phyloP scores from a whole-genome alignment of 2,113 vertebrate genomes.

The Cygnus buccinator region DNA sequence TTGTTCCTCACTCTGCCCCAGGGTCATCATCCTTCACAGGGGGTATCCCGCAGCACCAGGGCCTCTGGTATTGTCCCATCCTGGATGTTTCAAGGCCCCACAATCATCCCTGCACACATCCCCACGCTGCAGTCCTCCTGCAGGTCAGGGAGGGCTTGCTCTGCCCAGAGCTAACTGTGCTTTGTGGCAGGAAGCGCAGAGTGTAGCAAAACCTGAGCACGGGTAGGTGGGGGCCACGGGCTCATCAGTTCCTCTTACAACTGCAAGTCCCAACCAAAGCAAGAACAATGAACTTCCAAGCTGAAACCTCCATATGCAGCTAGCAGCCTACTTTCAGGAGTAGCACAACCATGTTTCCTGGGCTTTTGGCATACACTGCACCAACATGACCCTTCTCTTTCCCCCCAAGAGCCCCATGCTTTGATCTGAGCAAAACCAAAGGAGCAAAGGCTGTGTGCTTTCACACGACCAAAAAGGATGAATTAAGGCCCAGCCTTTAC shows the following conservation, averaged over 20 bases:
- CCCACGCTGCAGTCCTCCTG: not conserved
- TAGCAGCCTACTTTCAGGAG: not conserved
- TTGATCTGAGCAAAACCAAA: not conserved
- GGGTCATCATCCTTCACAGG: not conserved
- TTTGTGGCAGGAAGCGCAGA: not conserved
- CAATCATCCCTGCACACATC: not conserved
- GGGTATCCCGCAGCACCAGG: not conserved
- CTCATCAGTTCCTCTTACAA: not conserved
- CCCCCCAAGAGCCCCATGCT: not conserved
- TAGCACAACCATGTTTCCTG: fast-evolving
- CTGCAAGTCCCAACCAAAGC: not conserved
- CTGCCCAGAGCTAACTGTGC: not conserved
- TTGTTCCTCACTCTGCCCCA: fast-evolving
- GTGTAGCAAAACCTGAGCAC: fast-evolving
- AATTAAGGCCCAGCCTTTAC: too few relatives aligned
- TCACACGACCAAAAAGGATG: not conserved
- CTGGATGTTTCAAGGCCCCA: not conserved
- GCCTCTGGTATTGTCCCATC: not conserved
- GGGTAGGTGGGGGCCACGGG: not conserved
- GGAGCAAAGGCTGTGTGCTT: not conserved
- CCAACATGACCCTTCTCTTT: not conserved
- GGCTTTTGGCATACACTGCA: not conserved
- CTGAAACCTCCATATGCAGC: not conserved
- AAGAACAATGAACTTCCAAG: fast-evolving
- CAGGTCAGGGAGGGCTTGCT: not conserved